Evolutionary conservation across 1,140 invertebrate genomes (phyloP), one percentile per base, ranked within the genome.

Genomic region (Bombus difficillimus): DNA sequence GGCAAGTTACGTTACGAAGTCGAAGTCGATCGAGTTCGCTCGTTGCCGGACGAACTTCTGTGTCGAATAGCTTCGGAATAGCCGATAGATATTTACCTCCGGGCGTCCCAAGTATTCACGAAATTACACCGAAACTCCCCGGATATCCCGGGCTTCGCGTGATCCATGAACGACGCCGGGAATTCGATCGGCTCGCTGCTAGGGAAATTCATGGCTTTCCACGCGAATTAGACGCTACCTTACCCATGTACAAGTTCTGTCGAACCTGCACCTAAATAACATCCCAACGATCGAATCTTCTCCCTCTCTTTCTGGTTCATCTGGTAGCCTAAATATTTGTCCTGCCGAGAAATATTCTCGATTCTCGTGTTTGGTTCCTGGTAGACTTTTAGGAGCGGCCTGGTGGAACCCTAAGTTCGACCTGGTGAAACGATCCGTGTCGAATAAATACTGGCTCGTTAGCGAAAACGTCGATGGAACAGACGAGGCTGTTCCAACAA

Each of bases 1-100:
- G 47, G 82, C n/a, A 78, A 83, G 82, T 83, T 78, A 78, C 13
- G 53, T 59, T 34, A n/a, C 47, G 39, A 53, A 62, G 69, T n/a
- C 53, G 59, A 57, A 71, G 53, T 28, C 41, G 64, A 76, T 43
- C 39, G 37, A 74, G 82, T 78, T 71, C 53, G 64, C 34, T 41
- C 43, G 82, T 79, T 84, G 82, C 69, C 75, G 82, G 47, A 34
- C 81, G 47, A 78, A 84, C 66, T 84, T 84, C 66, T 84, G 53
- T 59, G 41, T 37, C 73, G 81, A 68, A 83, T 83, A 77, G 75
- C 82, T 84, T 34, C 39, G n/a, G 75, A 71, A 84, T 71, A 79
- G 64, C 66, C 82, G 75, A 84, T 84, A 84, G 75, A 84, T 84
- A 84, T 84, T 84, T 84, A 84, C 64, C 83, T 72, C 41, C 68